Conservation (phyloP, 2,797 vertebrate genomes). For the Anniella stebbinsi region DNA sequence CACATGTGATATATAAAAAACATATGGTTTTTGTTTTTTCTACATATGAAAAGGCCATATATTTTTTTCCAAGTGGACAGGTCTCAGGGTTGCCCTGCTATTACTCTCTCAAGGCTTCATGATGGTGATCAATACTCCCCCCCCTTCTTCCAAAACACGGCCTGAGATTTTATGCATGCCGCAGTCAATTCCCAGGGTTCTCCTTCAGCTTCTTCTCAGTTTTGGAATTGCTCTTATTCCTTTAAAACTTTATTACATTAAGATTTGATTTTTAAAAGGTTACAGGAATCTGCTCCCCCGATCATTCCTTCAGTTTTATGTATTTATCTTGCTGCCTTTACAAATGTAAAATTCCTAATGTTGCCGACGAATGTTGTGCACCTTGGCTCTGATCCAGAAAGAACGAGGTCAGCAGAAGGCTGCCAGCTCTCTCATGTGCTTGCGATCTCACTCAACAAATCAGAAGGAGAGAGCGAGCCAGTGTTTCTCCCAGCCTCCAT, state of each 20-base stretch:
- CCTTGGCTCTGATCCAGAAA: slow-evolving; percentile 25
- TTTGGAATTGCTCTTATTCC: slow-evolving; percentile 22
- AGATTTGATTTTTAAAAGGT: slow-evolving; percentile 33
- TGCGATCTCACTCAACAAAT: slow-evolving; percentile 16
- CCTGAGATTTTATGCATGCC: slow-evolving; percentile 23
- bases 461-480: slow-evolving; percentile 1
- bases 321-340: slow-evolving; percentile 49
- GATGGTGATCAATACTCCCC: slow-evolving; percentile 35
- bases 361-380: slow-evolving; percentile 21
- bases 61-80: slow-evolving; percentile 46
- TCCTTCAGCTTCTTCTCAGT: slow-evolving; percentile 33
- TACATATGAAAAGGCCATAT: slow-evolving; percentile 38
- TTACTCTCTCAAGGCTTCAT: slow-evolving; percentile 20
- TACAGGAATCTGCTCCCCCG: slow-evolving; percentile 43
- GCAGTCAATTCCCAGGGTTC: slow-evolving; percentile 11
- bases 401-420: slow-evolving; percentile 48
- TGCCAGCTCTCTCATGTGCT: slow-evolving; percentile 8
- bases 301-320: slow-evolving; percentile 35
- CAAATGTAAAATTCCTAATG: slow-evolving; percentile 33
- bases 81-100: slow-evolving; percentile 18
- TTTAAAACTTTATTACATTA: slow-evolving; percentile 47
- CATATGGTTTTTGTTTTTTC: slow-evolving; percentile 38
- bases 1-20: slow-evolving; percentile 42
- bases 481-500: neutral
- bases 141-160: neutral